These are phyloP conservation scores for Dermochelys coriacea DNA, from an alignment of 2,797 vertebrate genomes.

Conservation along the genomic window DNA sequence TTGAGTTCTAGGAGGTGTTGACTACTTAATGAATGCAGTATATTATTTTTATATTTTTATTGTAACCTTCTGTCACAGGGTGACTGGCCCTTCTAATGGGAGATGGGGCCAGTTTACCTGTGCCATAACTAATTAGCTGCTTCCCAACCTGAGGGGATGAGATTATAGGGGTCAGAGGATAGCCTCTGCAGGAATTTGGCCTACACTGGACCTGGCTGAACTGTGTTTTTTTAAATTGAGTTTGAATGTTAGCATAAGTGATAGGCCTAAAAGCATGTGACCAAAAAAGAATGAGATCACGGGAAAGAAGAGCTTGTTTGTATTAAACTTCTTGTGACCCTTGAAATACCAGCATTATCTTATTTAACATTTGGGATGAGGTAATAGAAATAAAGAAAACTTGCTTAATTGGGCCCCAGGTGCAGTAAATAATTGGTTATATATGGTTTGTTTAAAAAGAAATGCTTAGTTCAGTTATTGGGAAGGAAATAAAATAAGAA, in stretches of 20 bases:
- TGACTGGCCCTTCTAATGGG: too few species aligned
- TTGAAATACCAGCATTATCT: not conserved
- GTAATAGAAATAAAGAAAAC: not conserved
- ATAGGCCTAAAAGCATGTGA: not conserved
- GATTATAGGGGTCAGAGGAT: too few species aligned
- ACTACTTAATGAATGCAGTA: not conserved
- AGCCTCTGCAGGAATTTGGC: not conserved
- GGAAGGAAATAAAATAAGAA: not conserved
- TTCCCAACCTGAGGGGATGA: too few species aligned
- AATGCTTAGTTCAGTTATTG: not conserved
- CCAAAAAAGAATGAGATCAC: not conserved
- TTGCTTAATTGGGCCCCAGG: not conserved
- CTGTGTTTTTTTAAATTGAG: not conserved
- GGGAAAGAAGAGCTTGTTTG: not conserved
- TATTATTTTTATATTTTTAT: not conserved
- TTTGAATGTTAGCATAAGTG: not conserved
- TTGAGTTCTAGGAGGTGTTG: not conserved
- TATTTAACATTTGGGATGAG: not conserved
- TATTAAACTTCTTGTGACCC: not conserved
- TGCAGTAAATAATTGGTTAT: not conserved
- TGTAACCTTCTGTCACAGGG: not conserved
- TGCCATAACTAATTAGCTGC: too few species aligned
- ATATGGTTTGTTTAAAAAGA: not conserved
- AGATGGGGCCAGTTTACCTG: too few species aligned
- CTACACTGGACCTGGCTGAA: not conserved